A percentile compares a stretch with the other conserved stretches of the same genome.
phyloP scores from a whole-genome alignment of 23 tunicate species.

The Trididemnum nubilum region DNA sequence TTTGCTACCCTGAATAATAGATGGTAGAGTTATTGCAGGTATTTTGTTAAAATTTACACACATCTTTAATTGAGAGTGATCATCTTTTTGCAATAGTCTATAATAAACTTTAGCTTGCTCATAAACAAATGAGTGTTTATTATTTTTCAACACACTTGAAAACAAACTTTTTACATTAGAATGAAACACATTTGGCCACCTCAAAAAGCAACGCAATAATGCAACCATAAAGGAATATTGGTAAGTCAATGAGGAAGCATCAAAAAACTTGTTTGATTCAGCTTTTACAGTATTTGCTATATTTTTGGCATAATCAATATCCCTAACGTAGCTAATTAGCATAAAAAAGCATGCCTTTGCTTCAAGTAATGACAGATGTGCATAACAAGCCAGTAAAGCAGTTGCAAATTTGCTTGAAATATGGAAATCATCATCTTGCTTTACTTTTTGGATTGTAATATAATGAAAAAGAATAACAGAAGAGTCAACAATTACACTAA shows the following conservation, averaged over 20 bases:
- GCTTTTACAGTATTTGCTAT: background rate
- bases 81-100: constrained; percentile 28
- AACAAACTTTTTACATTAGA: constrained; percentile 14
- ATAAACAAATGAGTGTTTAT: background rate
- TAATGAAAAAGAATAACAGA: background rate
- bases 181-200: constrained; percentile 40
- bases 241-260: background rate
- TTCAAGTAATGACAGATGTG: background rate
- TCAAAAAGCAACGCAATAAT: constrained; percentile 18
- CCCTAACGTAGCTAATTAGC: constrained; percentile 1
- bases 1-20: background rate
- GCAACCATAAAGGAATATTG: constrained; percentile 6
- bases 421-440: background rate
- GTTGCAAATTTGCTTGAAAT: background rate
- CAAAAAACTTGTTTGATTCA: background rate
- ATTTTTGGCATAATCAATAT: background rate
- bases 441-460: background rate
- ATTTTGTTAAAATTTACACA: too few relatives aligned
- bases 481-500: constrained; percentile 27
- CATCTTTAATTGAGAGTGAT: background rate
- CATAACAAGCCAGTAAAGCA: background rate
- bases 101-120: constrained; percentile 43
- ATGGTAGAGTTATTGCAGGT: background rate
- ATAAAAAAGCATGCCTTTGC: constrained; percentile 21
- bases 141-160: background rate